Percentiles rank a stretch among this genome's conserved stretches.
These are phyloP conservation scores for Lagopus leucura DNA, from an alignment of 2,113 vertebrate species.

Conservation along the genomic window DNA sequence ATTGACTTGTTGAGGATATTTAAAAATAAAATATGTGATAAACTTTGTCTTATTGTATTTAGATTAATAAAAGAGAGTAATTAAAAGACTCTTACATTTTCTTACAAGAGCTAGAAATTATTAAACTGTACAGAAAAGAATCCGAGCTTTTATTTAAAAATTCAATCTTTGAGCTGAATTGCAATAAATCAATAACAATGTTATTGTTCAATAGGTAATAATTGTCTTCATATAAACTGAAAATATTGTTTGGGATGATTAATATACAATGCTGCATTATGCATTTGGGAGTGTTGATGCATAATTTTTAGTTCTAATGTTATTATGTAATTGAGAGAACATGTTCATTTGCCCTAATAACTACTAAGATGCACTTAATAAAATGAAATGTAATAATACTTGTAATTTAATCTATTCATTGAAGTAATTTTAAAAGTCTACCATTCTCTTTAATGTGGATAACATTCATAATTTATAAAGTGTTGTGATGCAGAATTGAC, in stretches of 20 bases:
- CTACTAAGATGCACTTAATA: constrained; percentile 96
- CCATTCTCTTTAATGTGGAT: constrained; percentile 90
- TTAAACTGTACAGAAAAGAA: constrained; percentile 45
- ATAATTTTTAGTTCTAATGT: constrained; percentile 85
- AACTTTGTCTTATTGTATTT: constrained; percentile 58
- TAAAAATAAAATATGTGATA: constrained; percentile 30
- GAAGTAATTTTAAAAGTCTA: constrained; percentile 96
- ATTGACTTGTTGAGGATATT: neutral
- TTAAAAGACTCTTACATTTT: constrained; percentile 16
- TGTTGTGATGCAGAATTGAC: constrained; percentile 97
- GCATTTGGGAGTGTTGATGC: constrained; percentile 83
- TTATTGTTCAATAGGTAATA: constrained; percentile 86
- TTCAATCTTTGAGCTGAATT: constrained; percentile 68
- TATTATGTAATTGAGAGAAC: constrained; percentile 87
- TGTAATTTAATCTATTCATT: constrained; percentile 99
- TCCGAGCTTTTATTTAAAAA: constrained; percentile 58
- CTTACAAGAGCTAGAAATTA: constrained; percentile 36
- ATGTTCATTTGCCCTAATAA: constrained; percentile 93
- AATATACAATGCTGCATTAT: constrained; percentile 88
- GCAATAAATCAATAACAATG: constrained; percentile 75
- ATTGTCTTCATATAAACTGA: constrained; percentile 84
- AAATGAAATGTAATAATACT: constrained; percentile 98
- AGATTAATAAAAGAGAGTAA: constrained; percentile 49
- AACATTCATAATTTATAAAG: constrained; percentile 98
- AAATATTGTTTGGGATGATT: constrained; percentile 88